Evolutionary conservation across 2,113 vertebrate genomes (phyloP).

Genomic region (Cavia porcellus): DNA sequence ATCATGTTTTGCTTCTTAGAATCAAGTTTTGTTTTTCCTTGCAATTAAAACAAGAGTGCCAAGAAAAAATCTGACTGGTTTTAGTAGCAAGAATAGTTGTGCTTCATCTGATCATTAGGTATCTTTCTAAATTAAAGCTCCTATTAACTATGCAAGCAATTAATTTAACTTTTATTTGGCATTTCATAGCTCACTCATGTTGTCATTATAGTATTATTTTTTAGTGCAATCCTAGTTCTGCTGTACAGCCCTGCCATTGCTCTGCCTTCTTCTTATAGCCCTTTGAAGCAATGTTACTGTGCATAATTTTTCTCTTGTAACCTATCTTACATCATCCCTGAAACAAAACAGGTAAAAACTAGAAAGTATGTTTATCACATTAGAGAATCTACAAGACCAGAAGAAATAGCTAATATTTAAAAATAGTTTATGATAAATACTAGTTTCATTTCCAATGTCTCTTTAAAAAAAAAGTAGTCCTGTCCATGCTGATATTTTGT

Average conservation of each 20-base stretch:
- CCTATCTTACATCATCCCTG: neutral
- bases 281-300: neutral
- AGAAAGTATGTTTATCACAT: neutral
- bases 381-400: neutral
- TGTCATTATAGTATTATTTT: neutral
- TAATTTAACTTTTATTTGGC: neutral
- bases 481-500: neutral
- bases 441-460: constrained; percentile 50
- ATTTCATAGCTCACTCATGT: neutral
- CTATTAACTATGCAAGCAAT: neutral
- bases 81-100: neutral
- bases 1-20: neutral
- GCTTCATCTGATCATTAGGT: neutral
- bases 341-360: constrained; percentile 37
- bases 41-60: neutral
- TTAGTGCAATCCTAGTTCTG: neutral
- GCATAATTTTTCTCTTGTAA: neutral
- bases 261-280: neutral
- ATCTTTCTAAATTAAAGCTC: neutral
- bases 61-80: neutral
- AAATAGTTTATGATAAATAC: neutral
- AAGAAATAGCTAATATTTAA: constrained; percentile 2
- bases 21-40: neutral
- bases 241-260: neutral
- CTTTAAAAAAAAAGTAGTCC: neutral